Evolutionary conservation across 1,140 invertebrate genomes (phyloP), one percentile per base, ranked within the genome.

Genomic region (Pristionchus pacificus): DNA sequence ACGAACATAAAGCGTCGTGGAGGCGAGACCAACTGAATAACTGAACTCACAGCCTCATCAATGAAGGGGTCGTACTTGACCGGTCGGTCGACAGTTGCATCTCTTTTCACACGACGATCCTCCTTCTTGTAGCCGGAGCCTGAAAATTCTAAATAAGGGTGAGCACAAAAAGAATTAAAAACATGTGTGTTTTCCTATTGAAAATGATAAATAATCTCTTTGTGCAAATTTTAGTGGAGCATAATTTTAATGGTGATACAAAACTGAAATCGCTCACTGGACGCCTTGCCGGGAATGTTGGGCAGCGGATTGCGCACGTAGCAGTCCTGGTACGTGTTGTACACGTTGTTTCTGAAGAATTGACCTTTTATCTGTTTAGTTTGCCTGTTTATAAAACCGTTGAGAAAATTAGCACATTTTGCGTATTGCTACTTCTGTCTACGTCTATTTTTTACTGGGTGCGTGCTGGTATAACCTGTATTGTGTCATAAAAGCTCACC

Each of bases 311-410:
- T 49, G 38, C 38, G 38, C 38, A 58, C 15, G 63, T 76, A 76
- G 55, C 75, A 76, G 63, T 76, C 75, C 29, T 72, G 61, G 61
- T 68, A 76, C 0, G 71, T 70, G 55, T 76, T 76, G 69, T 76
- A 76, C 15, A 76, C 75, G 62, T 76, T 70, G 49, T 76, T 76
- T 28, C 70, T 73, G 58, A 66, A 49, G 6, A 49, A 10, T 49
- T 49, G 6, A 19, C 38, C 19, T 49, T 49, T 10, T 49, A 19
- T 10, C 6, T 10, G 38, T 10, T 49, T 6, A 49, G 19, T 6
- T 49, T 49, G 38, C 38, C 38, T 6, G 38, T 49, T 19, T 49
- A 49, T 49, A 19, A 49, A n/a, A n/a, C n/a, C n/a, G n/a, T n/a
- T n/a, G n/a, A n/a, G n/a, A n/a, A n/a, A n/a, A n/a, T n/a, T n/a